These are phyloP conservation scores for Lepisosteus oculatus DNA, from an alignment of 2,113 vertebrate species.

Conservation along the genomic window DNA sequence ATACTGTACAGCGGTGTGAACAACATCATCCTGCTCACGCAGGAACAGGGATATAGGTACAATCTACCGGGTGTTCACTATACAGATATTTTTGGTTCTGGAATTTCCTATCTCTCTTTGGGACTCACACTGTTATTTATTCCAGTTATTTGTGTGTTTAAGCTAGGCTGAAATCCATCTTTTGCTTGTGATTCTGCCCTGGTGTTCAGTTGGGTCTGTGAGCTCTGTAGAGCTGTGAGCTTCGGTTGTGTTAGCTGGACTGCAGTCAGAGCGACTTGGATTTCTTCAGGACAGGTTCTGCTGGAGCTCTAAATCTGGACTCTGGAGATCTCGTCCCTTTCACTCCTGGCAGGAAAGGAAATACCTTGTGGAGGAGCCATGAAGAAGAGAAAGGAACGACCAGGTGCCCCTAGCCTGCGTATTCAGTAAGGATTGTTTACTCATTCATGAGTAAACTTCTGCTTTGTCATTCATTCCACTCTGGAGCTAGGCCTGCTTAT, in stretches of 20 bases:
- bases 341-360: conserved; percentile 18
- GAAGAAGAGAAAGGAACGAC: conserved; percentile 85
- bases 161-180: neutral
- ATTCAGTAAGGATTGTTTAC: conserved; percentile 82
- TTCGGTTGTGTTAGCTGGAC: no score
- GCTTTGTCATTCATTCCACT: no score
- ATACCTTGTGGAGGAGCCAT: conserved; percentile 55
- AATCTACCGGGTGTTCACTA: no score
- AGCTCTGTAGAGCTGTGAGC: neutral
- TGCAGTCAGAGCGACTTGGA: conserved; percentile 13
- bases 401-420: conserved; percentile 79
- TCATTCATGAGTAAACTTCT: no score
- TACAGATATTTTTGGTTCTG: no score
- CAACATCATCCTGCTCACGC: no score
- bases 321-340: conserved; percentile 26
- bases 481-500: no score
- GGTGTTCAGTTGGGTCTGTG: neutral
- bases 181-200: neutral
- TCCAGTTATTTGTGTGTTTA: no score
- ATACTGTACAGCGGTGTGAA: no score
- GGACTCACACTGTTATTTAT: no score
- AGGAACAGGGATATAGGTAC: no score
- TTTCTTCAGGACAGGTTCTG: conserved; percentile 26
- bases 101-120: no score
- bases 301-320: conserved; percentile 47